Percentiles rank a stretch among this genome's conserved stretches.
phyloP scores from a whole-genome alignment of 2,113 vertebrate species.

The Acrocephalus kingi region DNA sequence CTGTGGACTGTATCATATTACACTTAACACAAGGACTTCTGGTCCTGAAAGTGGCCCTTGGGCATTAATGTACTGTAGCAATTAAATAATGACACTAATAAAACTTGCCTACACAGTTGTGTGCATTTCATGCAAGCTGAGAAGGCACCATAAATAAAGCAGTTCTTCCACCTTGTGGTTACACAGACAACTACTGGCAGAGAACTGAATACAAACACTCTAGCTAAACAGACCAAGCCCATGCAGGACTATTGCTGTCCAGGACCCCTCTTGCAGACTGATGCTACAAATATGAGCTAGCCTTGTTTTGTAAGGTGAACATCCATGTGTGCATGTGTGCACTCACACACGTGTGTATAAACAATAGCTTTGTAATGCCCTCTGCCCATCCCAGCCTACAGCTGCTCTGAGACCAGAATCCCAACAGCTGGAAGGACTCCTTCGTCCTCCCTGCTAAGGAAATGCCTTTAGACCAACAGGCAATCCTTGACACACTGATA shows the following conservation, averaged over 20 bases:
- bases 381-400: background rate
- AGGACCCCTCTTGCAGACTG: background rate
- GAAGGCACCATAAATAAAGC: conserved; percentile 19
- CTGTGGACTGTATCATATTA: background rate
- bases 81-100: background rate
- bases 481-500: background rate
- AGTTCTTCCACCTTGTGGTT: conserved; percentile 68
- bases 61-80: background rate
- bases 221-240: background rate
- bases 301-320: background rate
- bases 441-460: background rate
- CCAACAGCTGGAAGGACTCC: background rate
- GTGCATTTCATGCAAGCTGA: background rate
- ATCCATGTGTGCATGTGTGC: rapidly evolving
- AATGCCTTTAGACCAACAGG: background rate
- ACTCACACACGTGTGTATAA: rapidly evolving
- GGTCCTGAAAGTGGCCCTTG: background rate
- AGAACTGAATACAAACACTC: background rate
- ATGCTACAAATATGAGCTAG: no score
- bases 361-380: background rate
- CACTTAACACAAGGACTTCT: background rate
- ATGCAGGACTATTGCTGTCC: rapidly evolving
- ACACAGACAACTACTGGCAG: background rate
- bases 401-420: background rate
- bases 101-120: background rate